Evolutionary conservation across 2,888 invertebrate species (phyloP).

Genomic region (Drosophila nr. medialis): DNA sequence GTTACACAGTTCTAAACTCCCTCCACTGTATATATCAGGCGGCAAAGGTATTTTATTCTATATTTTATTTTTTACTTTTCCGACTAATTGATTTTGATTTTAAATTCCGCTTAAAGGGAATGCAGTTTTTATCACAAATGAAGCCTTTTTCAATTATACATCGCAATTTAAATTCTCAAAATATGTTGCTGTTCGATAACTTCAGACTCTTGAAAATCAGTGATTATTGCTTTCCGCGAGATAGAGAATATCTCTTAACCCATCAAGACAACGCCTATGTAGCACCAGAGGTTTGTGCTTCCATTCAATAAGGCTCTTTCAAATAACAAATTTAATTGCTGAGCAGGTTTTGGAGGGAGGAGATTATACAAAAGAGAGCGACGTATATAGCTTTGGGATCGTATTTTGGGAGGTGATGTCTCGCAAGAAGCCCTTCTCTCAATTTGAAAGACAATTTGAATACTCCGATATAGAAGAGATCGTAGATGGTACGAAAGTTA

Average conservation of each 20-base stretch:
- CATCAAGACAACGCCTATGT: too few species aligned
- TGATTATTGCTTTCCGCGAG: too few species aligned
- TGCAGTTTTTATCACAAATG: too few species aligned
- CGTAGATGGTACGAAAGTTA: neutral
- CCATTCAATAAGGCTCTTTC: too few species aligned
- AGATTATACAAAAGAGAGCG: neutral
- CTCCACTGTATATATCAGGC: constrained; percentile 5
- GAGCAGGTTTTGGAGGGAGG: neutral
- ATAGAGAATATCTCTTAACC: too few species aligned
- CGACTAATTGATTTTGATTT: too few species aligned
- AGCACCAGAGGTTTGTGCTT: too few species aligned
- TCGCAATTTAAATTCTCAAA: too few species aligned
- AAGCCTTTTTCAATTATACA: too few species aligned
- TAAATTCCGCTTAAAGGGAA: too few species aligned
- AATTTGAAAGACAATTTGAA: neutral
- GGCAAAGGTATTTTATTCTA: neutral
- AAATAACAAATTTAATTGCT: neutral
- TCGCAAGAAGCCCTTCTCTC: constrained; percentile 7
- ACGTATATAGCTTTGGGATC: constrained; percentile 10
- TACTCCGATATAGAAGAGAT: accelerated
- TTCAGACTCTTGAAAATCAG: too few species aligned
- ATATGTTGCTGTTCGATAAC: too few species aligned
- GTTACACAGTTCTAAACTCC: neutral
- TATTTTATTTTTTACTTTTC: neutral
- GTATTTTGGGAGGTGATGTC: neutral